Evolutionary conservation across 23 tunicate species (phyloP).

Genomic region (Botrylloides violaceus): DNA sequence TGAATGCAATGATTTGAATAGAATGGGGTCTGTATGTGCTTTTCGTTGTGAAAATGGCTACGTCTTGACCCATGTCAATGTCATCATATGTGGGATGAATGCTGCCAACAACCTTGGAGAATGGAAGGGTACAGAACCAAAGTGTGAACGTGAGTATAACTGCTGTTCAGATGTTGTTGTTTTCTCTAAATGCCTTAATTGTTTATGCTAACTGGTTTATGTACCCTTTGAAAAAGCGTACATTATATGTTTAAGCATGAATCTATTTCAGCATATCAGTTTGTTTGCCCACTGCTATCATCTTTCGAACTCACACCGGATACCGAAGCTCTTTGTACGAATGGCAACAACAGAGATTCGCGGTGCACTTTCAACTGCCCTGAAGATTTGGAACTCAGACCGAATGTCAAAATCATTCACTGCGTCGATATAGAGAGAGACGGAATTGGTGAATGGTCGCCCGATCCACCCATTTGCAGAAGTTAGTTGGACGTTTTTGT

Average conservation of each 20-base stretch:
- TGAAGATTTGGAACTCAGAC: conserved; percentile 1
- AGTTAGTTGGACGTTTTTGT: conserved; percentile 11
- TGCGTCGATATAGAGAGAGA: neutral
- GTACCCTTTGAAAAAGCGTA: neutral
- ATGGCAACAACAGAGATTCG: conserved; percentile 11
- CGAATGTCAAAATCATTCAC: neutral
- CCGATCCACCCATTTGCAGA: conserved; percentile 5
- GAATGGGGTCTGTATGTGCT: conserved; percentile 8
- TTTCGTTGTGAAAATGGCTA: neutral
- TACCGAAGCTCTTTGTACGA: conserved; percentile 8
- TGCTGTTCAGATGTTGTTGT: neutral
- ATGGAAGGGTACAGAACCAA: conserved; percentile 1
- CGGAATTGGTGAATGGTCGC: conserved; percentile 23
- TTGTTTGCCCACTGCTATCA: neutral
- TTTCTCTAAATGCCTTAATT: neutral
- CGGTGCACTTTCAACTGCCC: conserved; percentile 15
- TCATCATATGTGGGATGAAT: neutral
- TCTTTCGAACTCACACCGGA: neutral
- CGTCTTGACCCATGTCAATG: conserved; percentile 11
- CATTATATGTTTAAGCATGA: too few relatives aligned
- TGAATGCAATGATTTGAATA: neutral
- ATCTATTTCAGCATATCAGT: conserved; percentile 5
- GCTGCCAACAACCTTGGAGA: neutral
- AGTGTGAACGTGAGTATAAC: conserved; percentile 10
- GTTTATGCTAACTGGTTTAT: neutral